Percentiles rank a stretch among this genome's conserved stretches.
Conservation (phyloP, 2,797 vertebrate genomes). For the Chaenodraco wilsoni region DNA sequence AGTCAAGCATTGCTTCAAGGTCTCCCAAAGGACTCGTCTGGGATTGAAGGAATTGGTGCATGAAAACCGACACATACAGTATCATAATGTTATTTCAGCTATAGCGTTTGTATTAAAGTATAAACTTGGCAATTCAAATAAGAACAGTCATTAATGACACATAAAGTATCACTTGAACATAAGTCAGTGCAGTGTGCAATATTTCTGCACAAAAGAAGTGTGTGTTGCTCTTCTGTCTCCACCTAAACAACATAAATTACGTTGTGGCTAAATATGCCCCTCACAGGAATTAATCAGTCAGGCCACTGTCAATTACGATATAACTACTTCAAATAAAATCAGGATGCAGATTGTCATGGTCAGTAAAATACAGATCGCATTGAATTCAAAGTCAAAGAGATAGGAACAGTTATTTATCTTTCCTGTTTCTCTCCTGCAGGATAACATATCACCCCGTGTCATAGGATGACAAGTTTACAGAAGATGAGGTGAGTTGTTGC, state of each 20-base stretch:
- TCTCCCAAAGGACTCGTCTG: not conserved
- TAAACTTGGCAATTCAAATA: not conserved
- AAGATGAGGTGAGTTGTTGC: slow-evolving; percentile 87
- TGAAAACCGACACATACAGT: slow-evolving; percentile 7
- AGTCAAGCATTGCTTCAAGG: slow-evolving; percentile 10
- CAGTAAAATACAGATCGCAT: slow-evolving; percentile 40
- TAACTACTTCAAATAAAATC: slow-evolving; percentile 27
- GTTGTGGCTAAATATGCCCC: slow-evolving; percentile 10
- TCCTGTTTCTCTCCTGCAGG: slow-evolving; percentile 64
- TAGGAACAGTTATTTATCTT: slow-evolving; percentile 41
- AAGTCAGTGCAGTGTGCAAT: not conserved
- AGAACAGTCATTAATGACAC: not conserved
- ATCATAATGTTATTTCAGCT: not conserved
- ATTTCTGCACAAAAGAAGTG: slow-evolving; percentile 67
- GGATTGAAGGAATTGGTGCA: not conserved
- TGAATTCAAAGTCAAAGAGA: slow-evolving; percentile 51
- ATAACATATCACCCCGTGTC: slow-evolving; percentile 91
- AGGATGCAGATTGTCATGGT: slow-evolving; percentile 20
- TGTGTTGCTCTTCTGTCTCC: slow-evolving; percentile 44
- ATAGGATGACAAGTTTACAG: slow-evolving; percentile 89
- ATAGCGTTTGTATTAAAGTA: not conserved
- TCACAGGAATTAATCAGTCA: slow-evolving; percentile 31
- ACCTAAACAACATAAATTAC: slow-evolving; percentile 6
- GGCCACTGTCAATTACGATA: slow-evolving; percentile 29
- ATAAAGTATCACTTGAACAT: slow-evolving; percentile 1